Evolutionary conservation across 2,113 vertebrate genomes (phyloP), one percentile per base, ranked within the genome.

Genomic region (Sphaerodactylus townsendi): DNA sequence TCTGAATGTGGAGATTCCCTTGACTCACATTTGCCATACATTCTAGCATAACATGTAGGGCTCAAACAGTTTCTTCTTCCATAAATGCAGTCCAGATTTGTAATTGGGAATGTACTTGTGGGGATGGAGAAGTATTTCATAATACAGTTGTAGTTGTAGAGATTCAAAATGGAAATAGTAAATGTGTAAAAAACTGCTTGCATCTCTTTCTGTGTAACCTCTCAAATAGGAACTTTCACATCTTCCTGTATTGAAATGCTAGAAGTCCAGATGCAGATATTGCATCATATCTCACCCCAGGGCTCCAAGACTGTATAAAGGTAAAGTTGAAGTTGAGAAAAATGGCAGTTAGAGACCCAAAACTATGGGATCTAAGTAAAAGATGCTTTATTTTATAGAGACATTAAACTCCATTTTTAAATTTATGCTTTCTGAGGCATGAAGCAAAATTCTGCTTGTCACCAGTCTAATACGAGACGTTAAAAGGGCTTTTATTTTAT

Each of bases 401-500:
- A 65, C 19, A 62, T 65, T 79, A 66, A 79, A 79, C 30, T 79
- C 59, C 64, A 17, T 46, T 11, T 44, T 78, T 65, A 65, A 30
- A 4, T 37, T 15, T 33, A 28, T 46, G 8, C 39, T 41, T 17
- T 79, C 77, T 65, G 62, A 79, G 62, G 28, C 77, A 46, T 79
- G 25, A 44, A 33, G 59, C 39, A 30, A 39, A 79, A 79, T 65
- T 44, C n/a, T 65, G 77, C 46, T 79, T 79, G 77, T 65, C 78
- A 84, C 46, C 30, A 17, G 0, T 25, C 14, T 71, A 81, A 68
- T 56, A 1, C 2, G 88, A 68, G 50, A 64, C 0, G 50, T 9
- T 2, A 81, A 87, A 90, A 83, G 70, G 3, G 46, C 5, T 77
- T 72, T 86, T 10, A 28, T 81, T 72, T 59, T 30, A 71, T 77